Percentiles rank a stretch among this genome's conserved stretches.
Conservation (phyloP, 2,797 vertebrate genomes). For the Tolypeutes matacus region DNA sequence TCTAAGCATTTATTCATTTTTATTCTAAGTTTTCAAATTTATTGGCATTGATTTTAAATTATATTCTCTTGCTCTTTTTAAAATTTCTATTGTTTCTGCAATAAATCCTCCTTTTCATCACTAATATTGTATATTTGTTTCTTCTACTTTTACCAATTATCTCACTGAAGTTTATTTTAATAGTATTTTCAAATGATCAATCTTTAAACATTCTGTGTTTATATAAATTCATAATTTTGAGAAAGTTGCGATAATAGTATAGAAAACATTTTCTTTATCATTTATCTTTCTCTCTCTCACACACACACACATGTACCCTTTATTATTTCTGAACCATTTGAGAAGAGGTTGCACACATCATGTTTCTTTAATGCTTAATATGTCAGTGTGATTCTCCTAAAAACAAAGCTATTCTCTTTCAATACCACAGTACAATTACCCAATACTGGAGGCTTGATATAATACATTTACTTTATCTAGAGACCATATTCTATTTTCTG, state of each 20-base stretch:
- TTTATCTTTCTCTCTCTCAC: neutral
- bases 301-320: neutral
- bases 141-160: neutral
- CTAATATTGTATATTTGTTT: neutral
- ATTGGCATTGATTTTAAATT: neutral
- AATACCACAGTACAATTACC: neutral
- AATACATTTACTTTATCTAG: neutral
- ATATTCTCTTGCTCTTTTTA: neutral
- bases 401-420: neutral
- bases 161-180: neutral
- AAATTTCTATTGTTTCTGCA: neutral
- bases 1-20: conserved; percentile 8
- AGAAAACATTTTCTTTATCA: neutral
- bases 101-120: neutral
- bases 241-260: neutral
- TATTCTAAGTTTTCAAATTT: neutral
- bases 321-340: neutral
- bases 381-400: neutral
- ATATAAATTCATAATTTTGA: neutral
- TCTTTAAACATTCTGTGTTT: neutral
- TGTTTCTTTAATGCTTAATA: neutral
- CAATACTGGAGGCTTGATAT: neutral
- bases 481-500: neutral
- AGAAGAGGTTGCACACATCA: neutral
- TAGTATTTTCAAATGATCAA: neutral